A percentile compares a stretch with the other conserved stretches of the same genome.
These are phyloP conservation scores for Lissocephala sabroskyi DNA, from an alignment of 2,888 invertebrate species.

Conservation along the genomic window DNA sequence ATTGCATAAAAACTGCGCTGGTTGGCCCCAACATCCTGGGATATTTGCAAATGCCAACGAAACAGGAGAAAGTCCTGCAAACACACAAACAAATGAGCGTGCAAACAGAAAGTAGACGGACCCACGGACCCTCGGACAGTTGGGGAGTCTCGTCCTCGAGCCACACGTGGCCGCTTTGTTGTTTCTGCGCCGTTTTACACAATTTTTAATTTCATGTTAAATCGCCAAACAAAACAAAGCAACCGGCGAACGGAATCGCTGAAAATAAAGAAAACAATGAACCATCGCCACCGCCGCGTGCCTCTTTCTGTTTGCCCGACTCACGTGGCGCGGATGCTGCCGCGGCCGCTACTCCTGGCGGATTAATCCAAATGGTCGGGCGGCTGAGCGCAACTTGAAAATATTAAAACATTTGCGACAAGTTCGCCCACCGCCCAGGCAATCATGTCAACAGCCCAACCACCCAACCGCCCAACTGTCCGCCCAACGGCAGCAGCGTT, in stretches of 20 bases:
- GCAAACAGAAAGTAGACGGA: constrained; percentile 52
- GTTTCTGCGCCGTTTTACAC: constrained; percentile 7
- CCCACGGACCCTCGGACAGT: too few species aligned
- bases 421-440: constrained; percentile 42
- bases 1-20: constrained; percentile 54
- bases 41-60: constrained; percentile 70
- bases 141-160: too few species aligned
- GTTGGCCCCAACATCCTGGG: constrained; percentile 39
- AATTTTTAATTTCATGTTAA: constrained; percentile 24
- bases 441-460: constrained; percentile 60
- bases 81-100: constrained; percentile 70
- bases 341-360: constrained; percentile 26
- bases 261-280: constrained; percentile 1
- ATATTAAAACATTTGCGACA: constrained; percentile 66
- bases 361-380: constrained; percentile 39
- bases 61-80: constrained; percentile 71
- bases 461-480: constrained; percentile 23
- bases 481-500: constrained; percentile 17
- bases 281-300: constrained; percentile 31
- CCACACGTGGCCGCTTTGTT: neutral
- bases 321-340: constrained; percentile 37
- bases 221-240: constrained; percentile 11
- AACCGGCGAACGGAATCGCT: neutral
- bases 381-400: constrained; percentile 49
- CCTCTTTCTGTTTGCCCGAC: constrained; percentile 51